Conservation (phyloP, 2,797 vertebrate genomes). For the Falco rusticolus region DNA sequence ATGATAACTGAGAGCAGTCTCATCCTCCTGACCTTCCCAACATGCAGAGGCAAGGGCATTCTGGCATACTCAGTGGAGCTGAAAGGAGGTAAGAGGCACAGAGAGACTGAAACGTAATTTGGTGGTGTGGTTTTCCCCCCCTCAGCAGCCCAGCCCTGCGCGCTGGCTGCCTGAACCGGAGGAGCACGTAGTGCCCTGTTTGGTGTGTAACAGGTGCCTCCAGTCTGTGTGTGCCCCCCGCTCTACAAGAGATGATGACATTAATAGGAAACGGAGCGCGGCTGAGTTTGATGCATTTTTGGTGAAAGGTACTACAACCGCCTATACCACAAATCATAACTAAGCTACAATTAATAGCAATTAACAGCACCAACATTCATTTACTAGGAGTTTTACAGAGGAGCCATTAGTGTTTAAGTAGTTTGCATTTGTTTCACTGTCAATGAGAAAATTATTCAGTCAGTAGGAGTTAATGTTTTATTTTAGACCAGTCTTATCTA, state of each 20-base stretch:
- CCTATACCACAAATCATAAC: neutral
- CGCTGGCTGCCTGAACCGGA: neutral
- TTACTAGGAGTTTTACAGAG: slow-evolving; percentile 1
- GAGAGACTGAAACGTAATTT: neutral
- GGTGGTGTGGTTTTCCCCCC: neutral
- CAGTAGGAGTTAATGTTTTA: slow-evolving; percentile 31
- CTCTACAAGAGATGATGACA: neutral
- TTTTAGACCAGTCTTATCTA: slow-evolving; percentile 20
- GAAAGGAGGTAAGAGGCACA: neutral
- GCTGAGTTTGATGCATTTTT: neutral
- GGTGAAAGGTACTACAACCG: neutral
- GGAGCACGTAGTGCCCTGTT: neutral
- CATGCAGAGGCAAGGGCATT: neutral
- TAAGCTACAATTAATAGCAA: slow-evolving; percentile 26
- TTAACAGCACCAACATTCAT: slow-evolving; percentile 17
- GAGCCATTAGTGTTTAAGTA: neutral
- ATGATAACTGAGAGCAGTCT: neutral
- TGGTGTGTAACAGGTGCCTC: slow-evolving; percentile 17
- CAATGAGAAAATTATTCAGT: slow-evolving; percentile 32
- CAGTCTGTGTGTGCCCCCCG: neutral
- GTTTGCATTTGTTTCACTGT: slow-evolving; percentile 33
- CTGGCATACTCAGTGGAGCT: neutral
- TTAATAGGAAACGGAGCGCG: slow-evolving; percentile 47
- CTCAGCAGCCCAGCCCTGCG: neutral
- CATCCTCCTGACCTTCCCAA: neutral